Evolutionary conservation across 92 coral and sea anemone species (phyloP).

Genomic region (Parazoanthus atlanticus): DNA sequence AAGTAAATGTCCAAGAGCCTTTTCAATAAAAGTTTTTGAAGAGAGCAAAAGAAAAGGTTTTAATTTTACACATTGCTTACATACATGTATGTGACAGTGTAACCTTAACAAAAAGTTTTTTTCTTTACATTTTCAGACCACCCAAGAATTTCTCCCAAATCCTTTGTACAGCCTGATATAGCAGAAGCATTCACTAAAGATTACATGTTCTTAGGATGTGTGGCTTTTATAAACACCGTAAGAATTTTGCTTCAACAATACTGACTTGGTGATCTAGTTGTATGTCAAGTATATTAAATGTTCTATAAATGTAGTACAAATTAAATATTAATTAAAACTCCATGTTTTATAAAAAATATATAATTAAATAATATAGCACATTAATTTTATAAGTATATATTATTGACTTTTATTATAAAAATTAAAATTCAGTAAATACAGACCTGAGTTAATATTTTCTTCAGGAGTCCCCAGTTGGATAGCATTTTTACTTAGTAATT

Average conservation of each 20-base stretch:
- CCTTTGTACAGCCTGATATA: slow-evolving; percentile 56
- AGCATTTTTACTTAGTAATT: not conserved
- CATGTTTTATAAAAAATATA: too few species aligned
- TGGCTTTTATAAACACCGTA: slow-evolving; percentile 80
- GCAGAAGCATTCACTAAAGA: slow-evolving; percentile 51
- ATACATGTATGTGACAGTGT: not conserved
- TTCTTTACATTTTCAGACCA: slow-evolving; percentile 58
- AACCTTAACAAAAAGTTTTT: not conserved
- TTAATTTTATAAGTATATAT: too few species aligned
- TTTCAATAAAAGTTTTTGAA: too few species aligned
- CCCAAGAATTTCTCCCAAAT: slow-evolving; percentile 65
- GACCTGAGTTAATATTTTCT: not conserved
- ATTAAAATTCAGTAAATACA: not conserved
- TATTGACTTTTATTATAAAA: not conserved
- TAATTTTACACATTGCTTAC: too few species aligned
- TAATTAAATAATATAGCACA: too few species aligned
- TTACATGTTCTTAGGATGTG: slow-evolving; percentile 88
- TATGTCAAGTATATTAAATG: too few species aligned
- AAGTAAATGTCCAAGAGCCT: too few species aligned
- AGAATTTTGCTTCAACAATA: slow-evolving; percentile 3
- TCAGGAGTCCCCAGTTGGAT: not conserved
- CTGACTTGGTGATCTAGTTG: not conserved
- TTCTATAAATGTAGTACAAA: too few species aligned
- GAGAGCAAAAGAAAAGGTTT: too few species aligned
- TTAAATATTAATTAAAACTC: too few species aligned